Conservation (phyloP, 2,888 invertebrate species). For the Resseliella maxima region DNA sequence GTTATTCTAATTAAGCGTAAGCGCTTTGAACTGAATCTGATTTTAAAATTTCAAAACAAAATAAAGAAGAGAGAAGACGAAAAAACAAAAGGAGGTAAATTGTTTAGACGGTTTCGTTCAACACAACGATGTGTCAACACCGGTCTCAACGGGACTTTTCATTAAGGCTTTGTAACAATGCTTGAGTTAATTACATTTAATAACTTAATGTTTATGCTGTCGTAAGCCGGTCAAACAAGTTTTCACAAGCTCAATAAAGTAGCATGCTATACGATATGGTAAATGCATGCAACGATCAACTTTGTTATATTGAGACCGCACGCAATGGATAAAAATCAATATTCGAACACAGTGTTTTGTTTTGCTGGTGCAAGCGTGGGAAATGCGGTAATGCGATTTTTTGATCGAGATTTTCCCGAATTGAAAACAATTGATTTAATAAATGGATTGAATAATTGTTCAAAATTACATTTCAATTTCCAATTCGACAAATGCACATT, state of each 20-base stretch:
- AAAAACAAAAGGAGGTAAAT: too few relatives aligned
- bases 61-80: too few relatives aligned
- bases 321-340: not conserved
- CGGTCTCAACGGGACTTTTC: conserved; percentile 4
- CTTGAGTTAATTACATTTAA: conserved; percentile 48
- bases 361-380: too few relatives aligned
- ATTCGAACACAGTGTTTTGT: too few relatives aligned
- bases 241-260: not conserved
- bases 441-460: too few relatives aligned
- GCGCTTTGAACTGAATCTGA: too few relatives aligned
- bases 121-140: conserved; percentile 43
- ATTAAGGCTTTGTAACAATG: not conserved
- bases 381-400: not conserved
- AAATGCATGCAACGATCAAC: too few relatives aligned
- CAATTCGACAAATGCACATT: not conserved
- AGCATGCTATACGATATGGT: too few relatives aligned
- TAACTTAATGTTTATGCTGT: conserved; percentile 43
- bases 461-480: too few relatives aligned
- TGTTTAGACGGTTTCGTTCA: not conserved
- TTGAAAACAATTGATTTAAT: conserved; percentile 5
- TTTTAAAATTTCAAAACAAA: conserved; percentile 6
- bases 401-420: too few relatives aligned
- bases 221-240: conserved; percentile 33
- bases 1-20: too few relatives aligned
- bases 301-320: not conserved